Evolutionary conservation across 1,140 invertebrate genomes (phyloP), one percentile per base, ranked within the genome.

Genomic region (Streblospio benedicti): DNA sequence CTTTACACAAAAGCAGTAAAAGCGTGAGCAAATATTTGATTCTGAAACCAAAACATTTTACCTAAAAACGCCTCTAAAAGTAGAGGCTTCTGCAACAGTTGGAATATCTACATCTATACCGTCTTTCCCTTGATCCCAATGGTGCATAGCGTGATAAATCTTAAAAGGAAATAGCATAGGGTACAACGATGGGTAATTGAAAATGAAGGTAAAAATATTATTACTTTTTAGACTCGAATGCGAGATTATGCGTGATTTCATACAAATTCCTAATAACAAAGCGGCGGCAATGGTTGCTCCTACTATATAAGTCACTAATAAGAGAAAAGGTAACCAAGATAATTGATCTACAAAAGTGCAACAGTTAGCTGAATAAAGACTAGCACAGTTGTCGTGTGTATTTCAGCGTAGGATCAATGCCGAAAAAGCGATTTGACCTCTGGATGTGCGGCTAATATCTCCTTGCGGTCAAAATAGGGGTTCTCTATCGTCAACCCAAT

Each of bases 201-300:
- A 73, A 62, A 71, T 69, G 16, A 76, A 63, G 30, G 73, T 75
- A 9, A 79, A 63, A 1, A 74, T 32, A 30, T 75, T 59, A 61
- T 79, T 78, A 23, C 65, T 57, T 32, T 58, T 60, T 12, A 72
- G 72, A 35, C 6, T 76, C 77, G 60, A 76, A 79, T 0, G 76
- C 76, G 31, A 76, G 62, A 59, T 79, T 77, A 57, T 79, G 77
- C 38, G 71, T 73, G 12, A 77, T 76, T 67, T 79, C 77, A 51
- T 78, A 76, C n/a, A 79, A 71, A 41, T 74, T 74, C 51, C 69
- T 70, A 5, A 70, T 72, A 5, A 77, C 61, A 0, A 75, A 77
- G 62, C 78, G 76, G 55, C 78, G 97, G 94, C 78, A 2, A 78
- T 53, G 6, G 72, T 66, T 4, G 67, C 77, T 6, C 74, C 70